phyloP scores from a whole-genome alignment of 2,113 vertebrate species.

The Xiphorhynchus elegans region DNA sequence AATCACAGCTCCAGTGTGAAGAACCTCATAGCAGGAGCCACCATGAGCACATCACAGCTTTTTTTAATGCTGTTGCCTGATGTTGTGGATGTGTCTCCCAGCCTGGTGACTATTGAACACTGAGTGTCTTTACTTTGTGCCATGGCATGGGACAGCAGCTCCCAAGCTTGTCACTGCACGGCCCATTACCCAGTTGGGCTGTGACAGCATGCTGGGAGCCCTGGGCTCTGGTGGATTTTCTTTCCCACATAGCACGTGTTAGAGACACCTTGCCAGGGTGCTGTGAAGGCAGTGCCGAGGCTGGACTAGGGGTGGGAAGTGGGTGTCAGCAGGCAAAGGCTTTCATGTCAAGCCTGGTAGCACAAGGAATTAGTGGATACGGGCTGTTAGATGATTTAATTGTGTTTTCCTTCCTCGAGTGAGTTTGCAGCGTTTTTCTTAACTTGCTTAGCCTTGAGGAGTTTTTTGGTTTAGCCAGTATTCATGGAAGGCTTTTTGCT shows the following conservation, averaged over 20 bases:
- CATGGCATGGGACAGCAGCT: not conserved
- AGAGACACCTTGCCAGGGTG: not conserved
- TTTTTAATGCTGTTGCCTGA: not conserved
- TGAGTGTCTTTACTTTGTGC: not conserved
- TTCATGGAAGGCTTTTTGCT: not conserved
- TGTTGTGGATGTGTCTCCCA: not conserved
- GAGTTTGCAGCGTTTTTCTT: not conserved
- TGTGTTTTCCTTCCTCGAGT: constrained; percentile 11
- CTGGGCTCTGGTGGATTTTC: not conserved
- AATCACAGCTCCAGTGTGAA: not conserved
- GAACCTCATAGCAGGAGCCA: accelerated
- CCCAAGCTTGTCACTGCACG: not conserved
- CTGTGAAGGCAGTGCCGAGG: not conserved
- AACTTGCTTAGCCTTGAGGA: not conserved
- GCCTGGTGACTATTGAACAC: accelerated
- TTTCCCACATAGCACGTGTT: accelerated
- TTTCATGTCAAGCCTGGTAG: not conserved
- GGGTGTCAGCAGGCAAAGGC: not conserved
- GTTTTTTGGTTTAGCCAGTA: not conserved
- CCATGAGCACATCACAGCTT: not conserved
- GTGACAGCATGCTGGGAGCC: not conserved
- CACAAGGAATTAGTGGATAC: not conserved
- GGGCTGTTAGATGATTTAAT: constrained; percentile 10
- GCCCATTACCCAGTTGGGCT: accelerated
- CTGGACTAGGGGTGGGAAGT: not conserved